phyloP scores from a whole-genome alignment of 1,140 invertebrate genomes.

The Cherax quadricarinatus region DNA sequence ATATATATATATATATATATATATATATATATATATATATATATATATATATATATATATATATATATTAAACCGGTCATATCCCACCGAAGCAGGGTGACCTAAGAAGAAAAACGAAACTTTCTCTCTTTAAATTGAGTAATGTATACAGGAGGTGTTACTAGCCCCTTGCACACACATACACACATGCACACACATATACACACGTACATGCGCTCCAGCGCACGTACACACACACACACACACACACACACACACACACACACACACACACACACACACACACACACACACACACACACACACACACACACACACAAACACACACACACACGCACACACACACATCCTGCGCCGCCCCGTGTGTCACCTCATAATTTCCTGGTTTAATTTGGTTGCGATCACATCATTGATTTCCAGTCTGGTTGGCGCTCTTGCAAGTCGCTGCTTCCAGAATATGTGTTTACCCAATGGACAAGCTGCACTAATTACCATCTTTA shows the following conservation, averaged over 20 bases:
- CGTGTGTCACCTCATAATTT: constrained; percentile 12
- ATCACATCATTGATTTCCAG: constrained; percentile 15
- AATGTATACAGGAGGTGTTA: too few relatives aligned
- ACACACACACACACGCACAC: not conserved
- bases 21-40: not conserved
- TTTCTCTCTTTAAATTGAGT: too few relatives aligned
- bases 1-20: not conserved
- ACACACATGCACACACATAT: not conserved
- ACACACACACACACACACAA: not conserved
- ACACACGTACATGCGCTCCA: not conserved
- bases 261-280: not conserved
- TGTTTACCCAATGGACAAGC: constrained; percentile 19
- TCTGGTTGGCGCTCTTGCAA: constrained; percentile 1
- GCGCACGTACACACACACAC: constrained; percentile 4
- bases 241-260: not conserved
- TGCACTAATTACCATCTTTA: constrained; percentile 17
- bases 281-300: not conserved
- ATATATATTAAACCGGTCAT: too few relatives aligned
- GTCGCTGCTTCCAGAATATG: constrained; percentile 8
- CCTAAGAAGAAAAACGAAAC: too few relatives aligned
- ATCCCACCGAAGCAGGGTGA: too few relatives aligned
- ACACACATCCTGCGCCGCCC: not conserved
- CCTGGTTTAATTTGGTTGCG: constrained; percentile 14
- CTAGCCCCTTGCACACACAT: not conserved
- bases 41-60: not conserved